Evolutionary conservation across 2,113 vertebrate species (phyloP).

Genomic region (Phodopus roborovskii): DNA sequence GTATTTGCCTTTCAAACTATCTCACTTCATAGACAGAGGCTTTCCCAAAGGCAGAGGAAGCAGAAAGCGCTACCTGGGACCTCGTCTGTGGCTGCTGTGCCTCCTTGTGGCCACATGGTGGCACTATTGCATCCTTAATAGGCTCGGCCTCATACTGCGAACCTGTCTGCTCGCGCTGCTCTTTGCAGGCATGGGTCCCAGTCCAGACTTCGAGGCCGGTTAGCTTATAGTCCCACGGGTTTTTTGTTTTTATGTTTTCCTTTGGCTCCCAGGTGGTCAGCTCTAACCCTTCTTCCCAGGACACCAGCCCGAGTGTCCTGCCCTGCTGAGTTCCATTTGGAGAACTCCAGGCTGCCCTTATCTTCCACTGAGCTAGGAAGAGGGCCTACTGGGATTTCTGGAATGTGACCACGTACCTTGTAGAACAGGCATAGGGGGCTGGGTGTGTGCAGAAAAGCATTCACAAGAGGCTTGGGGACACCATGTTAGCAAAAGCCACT

Average conservation of each 20-base stretch:
- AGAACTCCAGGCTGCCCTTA: neutral
- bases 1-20: neutral
- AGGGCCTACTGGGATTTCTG: neutral
- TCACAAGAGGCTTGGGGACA: neutral
- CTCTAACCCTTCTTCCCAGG: neutral
- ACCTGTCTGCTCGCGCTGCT: fast-evolving
- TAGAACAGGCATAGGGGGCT: fast-evolving
- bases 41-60: neutral
- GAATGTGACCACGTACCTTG: neutral
- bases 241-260: neutral
- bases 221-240: neutral
- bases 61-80: neutral
- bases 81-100: neutral
- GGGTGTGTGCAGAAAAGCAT: neutral
- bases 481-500: neutral
- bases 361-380: neutral
- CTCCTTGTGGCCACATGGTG: neutral
- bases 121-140: neutral
- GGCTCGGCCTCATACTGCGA: fast-evolving
- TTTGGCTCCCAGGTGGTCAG: neutral
- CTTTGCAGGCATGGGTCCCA: fast-evolving
- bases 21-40: neutral
- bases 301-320: neutral
- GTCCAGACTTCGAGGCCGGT: neutral
- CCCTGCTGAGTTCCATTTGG: neutral